Conservation (phyloP, 2,797 vertebrate species). For the Decapterus maruadsi region DNA sequence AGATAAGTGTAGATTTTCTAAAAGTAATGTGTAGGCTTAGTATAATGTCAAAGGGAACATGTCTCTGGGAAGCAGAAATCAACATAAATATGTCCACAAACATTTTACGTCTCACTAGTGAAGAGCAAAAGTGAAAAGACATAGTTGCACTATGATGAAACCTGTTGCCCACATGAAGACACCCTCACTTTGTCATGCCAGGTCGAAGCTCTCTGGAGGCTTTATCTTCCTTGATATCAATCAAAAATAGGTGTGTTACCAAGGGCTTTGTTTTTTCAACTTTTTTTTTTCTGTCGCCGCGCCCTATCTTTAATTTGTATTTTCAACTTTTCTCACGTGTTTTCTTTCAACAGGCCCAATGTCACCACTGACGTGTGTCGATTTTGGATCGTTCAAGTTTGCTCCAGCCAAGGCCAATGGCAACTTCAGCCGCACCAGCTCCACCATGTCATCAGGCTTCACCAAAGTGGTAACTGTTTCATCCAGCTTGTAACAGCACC, state of each 20-base stretch:
- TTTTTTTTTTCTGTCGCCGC: no score
- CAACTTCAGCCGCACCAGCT: conserved; percentile 36
- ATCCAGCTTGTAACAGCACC: not conserved
- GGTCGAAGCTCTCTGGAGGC: not conserved
- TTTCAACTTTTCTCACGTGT: not conserved
- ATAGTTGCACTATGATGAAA: not conserved
- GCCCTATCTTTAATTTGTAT: no score
- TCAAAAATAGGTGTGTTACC: no score
- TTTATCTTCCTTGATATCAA: not conserved
- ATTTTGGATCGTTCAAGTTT: conserved; percentile 77
- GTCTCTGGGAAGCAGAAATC: not conserved
- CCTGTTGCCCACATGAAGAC: no score
- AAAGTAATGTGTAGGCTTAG: not conserved
- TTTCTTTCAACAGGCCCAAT: conserved; percentile 52
- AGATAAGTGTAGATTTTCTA: not conserved
- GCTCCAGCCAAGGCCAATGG: conserved; percentile 65
- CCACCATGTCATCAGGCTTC: conserved; percentile 16
- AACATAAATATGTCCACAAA: not conserved
- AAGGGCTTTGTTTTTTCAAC: no score
- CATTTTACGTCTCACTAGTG: not conserved
- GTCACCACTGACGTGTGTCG: not conserved
- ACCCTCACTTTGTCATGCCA: no score
- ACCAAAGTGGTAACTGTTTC: conserved; percentile 72
- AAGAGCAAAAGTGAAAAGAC: not conserved
- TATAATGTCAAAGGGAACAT: not conserved